Percentiles rank a stretch among this genome's conserved stretches.
Evolutionary conservation across 2,113 vertebrate genomes (phyloP).

Genomic region (Henicopernis longicauda): DNA sequence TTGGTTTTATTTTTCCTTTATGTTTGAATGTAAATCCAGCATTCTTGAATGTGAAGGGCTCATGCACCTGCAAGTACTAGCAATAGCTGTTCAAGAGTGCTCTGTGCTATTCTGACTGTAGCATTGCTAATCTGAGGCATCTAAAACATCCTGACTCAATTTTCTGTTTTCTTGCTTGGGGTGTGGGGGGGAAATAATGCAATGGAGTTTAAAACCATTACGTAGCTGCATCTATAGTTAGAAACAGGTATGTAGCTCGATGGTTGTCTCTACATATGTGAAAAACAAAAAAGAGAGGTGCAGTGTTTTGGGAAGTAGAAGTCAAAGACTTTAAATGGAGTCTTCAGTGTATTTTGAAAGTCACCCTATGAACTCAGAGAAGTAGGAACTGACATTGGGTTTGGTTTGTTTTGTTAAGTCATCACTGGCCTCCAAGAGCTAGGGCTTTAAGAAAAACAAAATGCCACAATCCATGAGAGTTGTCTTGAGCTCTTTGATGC

Average conservation of each 20-base stretch:
- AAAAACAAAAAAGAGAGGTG: no score
- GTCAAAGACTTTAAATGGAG: background rate
- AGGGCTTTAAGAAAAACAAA: background rate
- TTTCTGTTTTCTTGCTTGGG: background rate
- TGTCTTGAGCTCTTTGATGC: background rate
- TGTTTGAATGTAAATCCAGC: conserved; percentile 5
- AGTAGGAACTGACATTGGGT: background rate
- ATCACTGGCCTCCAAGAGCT: background rate
- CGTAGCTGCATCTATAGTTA: background rate
- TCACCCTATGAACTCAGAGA: background rate
- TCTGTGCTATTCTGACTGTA: background rate
- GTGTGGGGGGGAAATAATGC: no score
- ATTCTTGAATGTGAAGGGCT: background rate
- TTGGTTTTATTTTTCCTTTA: conserved; percentile 9
- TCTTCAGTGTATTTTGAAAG: background rate
- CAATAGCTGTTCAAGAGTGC: background rate
- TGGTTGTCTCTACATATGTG: background rate
- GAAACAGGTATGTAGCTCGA: background rate
- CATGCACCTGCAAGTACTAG: background rate
- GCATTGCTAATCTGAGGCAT: background rate
- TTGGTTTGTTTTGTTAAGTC: background rate
- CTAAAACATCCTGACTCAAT: background rate
- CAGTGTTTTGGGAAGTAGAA: background rate
- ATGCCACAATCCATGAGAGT: background rate
- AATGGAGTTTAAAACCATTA: background rate